Evolutionary conservation across 1,140 invertebrate genomes (phyloP).

Genomic region (Meloidogyne exigua): DNA sequence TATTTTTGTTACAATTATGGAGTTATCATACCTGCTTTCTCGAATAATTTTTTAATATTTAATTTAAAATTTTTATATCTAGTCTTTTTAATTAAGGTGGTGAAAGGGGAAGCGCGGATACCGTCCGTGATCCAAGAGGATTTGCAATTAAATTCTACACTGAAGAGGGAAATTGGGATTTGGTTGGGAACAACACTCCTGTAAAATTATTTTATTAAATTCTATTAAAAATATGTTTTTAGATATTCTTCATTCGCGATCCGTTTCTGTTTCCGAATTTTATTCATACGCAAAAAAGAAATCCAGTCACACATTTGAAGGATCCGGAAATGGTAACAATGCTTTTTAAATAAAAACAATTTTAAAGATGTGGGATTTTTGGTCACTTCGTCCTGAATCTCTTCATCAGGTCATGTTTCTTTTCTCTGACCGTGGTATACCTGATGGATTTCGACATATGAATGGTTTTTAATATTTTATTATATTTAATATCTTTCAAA

Average conservation of each 20-base stretch:
- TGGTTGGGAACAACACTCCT: slow-evolving; percentile 87
- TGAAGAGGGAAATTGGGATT: slow-evolving; percentile 91
- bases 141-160: slow-evolving; percentile 95
- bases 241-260: slow-evolving; percentile 89
- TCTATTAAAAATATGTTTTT: not conserved
- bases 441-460: slow-evolving; percentile 86
- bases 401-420: slow-evolving; percentile 83
- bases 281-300: slow-evolving; percentile 88
- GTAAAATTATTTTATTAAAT: not conserved
- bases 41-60: too few species aligned
- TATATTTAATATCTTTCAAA: slow-evolving; percentile 1
- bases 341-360: not conserved
- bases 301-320: slow-evolving; percentile 87
- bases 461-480: slow-evolving; percentile 68
- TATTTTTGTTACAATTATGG: slow-evolving; percentile 22
- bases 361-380: slow-evolving; percentile 88
- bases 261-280: slow-evolving; percentile 86
- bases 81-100: slow-evolving; percentile 20
- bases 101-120: slow-evolving; percentile 80
- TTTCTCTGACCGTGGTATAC: slow-evolving; percentile 86
- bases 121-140: slow-evolving; percentile 80
- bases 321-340: slow-evolving; percentile 69
- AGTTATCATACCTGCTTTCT: too few species aligned
- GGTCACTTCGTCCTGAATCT: slow-evolving; percentile 80
- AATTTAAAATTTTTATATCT: too few species aligned